phyloP scores from a whole-genome alignment of 1,140 invertebrate species.

The Drosophila ananassae region DNA sequence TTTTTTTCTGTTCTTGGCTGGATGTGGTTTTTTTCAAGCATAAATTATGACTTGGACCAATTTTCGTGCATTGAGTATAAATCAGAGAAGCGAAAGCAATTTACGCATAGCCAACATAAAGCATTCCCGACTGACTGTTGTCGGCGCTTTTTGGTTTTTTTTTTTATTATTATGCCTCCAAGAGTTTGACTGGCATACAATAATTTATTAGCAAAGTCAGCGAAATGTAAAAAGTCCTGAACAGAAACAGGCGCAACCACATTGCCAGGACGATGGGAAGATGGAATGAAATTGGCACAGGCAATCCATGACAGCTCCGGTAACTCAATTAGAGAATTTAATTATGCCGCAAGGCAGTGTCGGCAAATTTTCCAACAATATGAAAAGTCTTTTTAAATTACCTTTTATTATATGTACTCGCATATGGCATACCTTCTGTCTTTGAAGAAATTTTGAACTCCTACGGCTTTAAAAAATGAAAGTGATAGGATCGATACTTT shows the following conservation, averaged over 20 bases:
- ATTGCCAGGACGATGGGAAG: slow-evolving; percentile 40
- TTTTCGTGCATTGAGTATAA: slow-evolving; percentile 51
- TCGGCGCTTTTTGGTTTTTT: not conserved
- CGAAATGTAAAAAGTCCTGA: slow-evolving; percentile 24
- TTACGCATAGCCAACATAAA: slow-evolving; percentile 66
- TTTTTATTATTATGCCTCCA: slow-evolving; percentile 41
- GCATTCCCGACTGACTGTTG: slow-evolving; percentile 31
- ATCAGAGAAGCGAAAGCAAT: slow-evolving; percentile 65
- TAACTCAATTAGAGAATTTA: slow-evolving; percentile 76
- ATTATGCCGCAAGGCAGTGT: slow-evolving; percentile 42
- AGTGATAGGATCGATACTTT: not conserved
- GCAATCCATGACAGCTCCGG: slow-evolving; percentile 35
- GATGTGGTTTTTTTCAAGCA: slow-evolving; percentile 36
- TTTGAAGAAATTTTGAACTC: too few relatives aligned
- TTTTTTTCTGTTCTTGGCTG: not conserved
- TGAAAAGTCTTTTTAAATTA: slow-evolving; percentile 25
- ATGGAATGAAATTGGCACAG: slow-evolving; percentile 50
- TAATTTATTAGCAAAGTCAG: slow-evolving; percentile 71
- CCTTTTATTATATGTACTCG: slow-evolving; percentile 24
- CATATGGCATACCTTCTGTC: slow-evolving; percentile 7
- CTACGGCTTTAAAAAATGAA: too few relatives aligned
- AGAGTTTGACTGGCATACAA: slow-evolving; percentile 61
- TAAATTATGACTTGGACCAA: slow-evolving; percentile 64
- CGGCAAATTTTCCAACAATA: slow-evolving; percentile 11
- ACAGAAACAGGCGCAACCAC: slow-evolving; percentile 37